Evolutionary conservation across 2,113 vertebrate species (phyloP), one percentile per base, ranked within the genome.

Genomic region (Eulemur macaco): DNA sequence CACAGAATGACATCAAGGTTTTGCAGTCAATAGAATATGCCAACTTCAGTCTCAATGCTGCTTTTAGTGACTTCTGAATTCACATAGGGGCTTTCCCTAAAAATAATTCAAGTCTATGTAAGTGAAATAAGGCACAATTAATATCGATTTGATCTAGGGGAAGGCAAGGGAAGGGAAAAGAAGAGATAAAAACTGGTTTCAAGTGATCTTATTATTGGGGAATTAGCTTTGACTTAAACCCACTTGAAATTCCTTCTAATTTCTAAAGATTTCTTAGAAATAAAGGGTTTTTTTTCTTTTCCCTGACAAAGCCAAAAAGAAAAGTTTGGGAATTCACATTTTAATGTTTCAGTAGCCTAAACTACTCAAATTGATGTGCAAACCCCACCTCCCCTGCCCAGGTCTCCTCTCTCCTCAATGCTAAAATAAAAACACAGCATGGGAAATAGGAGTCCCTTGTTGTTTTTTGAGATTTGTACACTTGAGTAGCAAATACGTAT

Each of bases 91-190:
- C 97, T 98, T 97, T 98, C 97, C 98, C 98, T 98, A 98, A 98
- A 98, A 99, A 99, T 98, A 98, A 98, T 99, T 99, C 99, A 98
- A 99, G 99, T 99, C 98, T 98, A 98, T 97, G 42, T 97, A 99
- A 99, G 98, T 98, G 94, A 99, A 99, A 99, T 99, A 99, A 99
- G 99, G 99, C 99, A 99, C 99, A 98, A 99, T 99, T 99, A 99
- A 99, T 99, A 99, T 98, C 97, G 98, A 98, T 98, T 97, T 96
- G 98, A 98, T 98, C 98, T 98, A 98, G 98, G 47, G 84, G 92
- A 92, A 50, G 91, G 93, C 97, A 47, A 42, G 76, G 47, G 86
- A 93, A 92, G 50, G 91, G 92, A 97, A 47, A 42, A 64, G 56
- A 85, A 76, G 73, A 42, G 71, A 60, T 95, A 91, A 97, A 98